Evolutionary conservation across 2,797 vertebrate species (phyloP).

Genomic region (Xyrichtys novacula): DNA sequence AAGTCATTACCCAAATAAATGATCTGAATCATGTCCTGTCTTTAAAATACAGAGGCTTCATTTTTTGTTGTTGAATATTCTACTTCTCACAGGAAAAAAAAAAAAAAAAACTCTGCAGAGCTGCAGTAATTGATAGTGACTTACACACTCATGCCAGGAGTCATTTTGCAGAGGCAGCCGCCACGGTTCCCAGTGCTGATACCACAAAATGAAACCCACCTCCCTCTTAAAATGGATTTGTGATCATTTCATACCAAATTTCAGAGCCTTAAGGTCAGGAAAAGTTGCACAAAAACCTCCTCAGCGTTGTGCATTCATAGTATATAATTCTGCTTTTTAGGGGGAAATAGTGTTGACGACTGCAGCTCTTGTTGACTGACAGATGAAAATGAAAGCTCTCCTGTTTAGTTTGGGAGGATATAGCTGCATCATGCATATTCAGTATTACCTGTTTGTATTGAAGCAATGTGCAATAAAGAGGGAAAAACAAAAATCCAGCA

Average conservation of each 20-base stretch:
- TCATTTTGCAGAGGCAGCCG: conserved; percentile 14
- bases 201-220: not conserved
- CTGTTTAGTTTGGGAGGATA: conserved; percentile 29
- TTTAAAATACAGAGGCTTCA: not conserved
- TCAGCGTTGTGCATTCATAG: conserved; percentile 11
- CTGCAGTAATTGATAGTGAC: not conserved
- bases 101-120: not conserved
- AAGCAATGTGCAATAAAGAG: not conserved
- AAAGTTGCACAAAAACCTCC: conserved; percentile 13
- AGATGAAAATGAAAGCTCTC: conserved; percentile 12
- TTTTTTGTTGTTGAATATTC: not conserved
- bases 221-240: conserved; percentile 35
- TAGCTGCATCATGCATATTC: conserved; percentile 50
- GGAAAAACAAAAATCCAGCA: too few relatives aligned
- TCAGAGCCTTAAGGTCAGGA: conserved; percentile 22
- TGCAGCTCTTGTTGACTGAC: conserved; percentile 24
- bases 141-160: not conserved
- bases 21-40: not conserved
- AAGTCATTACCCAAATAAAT: not conserved
- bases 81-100: not conserved
- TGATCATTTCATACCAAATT: conserved; percentile 37
- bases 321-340: conserved; percentile 7
- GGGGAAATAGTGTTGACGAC: not conserved
- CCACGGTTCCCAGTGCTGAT: not conserved
- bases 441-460: conserved; percentile 48